phyloP scores from a whole-genome alignment of 2,888 invertebrate genomes.

The Agrochola lota region DNA sequence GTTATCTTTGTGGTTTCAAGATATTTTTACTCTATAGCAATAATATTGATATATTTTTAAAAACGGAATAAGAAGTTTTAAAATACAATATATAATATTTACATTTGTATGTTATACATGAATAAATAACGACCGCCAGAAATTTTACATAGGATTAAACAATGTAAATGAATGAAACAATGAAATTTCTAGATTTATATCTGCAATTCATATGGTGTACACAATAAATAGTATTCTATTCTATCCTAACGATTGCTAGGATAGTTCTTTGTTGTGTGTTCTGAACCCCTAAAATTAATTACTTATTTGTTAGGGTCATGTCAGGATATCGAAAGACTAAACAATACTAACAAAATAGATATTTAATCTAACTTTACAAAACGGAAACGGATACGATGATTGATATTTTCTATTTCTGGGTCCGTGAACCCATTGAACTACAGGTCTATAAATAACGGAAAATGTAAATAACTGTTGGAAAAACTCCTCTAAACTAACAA shows the following conservation, averaged over 20 bases:
- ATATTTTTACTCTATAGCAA: neutral
- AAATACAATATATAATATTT: too few relatives aligned
- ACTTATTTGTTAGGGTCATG: neutral
- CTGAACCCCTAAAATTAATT: too few relatives aligned
- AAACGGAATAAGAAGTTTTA: too few relatives aligned
- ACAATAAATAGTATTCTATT: too few relatives aligned
- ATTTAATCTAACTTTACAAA: constrained; percentile 12
- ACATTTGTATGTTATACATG: too few relatives aligned
- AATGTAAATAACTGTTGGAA: constrained; percentile 19
- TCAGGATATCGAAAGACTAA: neutral
- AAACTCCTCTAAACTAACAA: constrained; percentile 29
- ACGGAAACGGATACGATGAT: constrained; percentile 1
- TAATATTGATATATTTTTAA: neutral
- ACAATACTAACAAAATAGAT: constrained; percentile 7
- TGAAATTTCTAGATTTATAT: too few relatives aligned
- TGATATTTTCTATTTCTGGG: constrained; percentile 16
- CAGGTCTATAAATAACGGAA: constrained; percentile 21
- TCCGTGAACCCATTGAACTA: constrained; percentile 20
- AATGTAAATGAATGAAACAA: too few relatives aligned
- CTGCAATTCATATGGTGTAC: too few relatives aligned
- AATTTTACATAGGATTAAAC: too few relatives aligned
- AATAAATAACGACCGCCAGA: too few relatives aligned
- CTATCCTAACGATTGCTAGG: too few relatives aligned
- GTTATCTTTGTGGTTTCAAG: neutral
- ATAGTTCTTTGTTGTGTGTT: too few relatives aligned